Evolutionary conservation across 2,888 invertebrate genomes (phyloP).

Genomic region (Kryphioiulus occultus): DNA sequence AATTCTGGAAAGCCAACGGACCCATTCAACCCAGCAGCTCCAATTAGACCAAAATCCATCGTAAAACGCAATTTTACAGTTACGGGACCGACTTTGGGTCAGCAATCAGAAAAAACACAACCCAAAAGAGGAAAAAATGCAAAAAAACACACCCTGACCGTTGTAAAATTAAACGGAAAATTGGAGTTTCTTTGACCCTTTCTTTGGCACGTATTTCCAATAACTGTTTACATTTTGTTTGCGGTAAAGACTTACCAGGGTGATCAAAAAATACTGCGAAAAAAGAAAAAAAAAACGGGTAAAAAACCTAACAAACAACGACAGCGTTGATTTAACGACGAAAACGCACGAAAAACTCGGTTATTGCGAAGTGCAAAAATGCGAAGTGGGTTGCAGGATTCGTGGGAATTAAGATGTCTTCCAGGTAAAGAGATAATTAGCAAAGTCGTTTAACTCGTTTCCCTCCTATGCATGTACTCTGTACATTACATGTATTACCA

Average conservation of each 20-base stretch:
- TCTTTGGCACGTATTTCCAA: background rate
- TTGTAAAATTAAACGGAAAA: background rate
- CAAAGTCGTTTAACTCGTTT: background rate
- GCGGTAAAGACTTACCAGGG: background rate
- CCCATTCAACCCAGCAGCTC: background rate
- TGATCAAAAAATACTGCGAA: background rate
- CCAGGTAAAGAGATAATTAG: background rate
- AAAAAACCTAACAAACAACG: background rate
- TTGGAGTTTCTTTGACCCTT: constrained; percentile 15
- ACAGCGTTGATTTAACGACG: background rate
- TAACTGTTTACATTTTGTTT: background rate
- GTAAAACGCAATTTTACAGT: background rate
- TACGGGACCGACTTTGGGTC: background rate
- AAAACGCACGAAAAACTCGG: background rate
- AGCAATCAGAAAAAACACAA: background rate
- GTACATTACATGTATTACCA: background rate
- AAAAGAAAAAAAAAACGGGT: background rate
- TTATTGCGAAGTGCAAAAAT: background rate
- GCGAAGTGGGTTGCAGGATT: background rate
- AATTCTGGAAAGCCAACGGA: constrained; percentile 16
- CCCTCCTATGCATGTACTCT: background rate
- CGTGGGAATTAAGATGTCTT: constrained; percentile 17
- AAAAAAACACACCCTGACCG: background rate
- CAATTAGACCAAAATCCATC: constrained; percentile 3
- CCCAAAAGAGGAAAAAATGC: background rate